These are phyloP conservation scores for Stercorarius parasiticus DNA, from an alignment of 2,113 vertebrate species.

Conservation along the genomic window DNA sequence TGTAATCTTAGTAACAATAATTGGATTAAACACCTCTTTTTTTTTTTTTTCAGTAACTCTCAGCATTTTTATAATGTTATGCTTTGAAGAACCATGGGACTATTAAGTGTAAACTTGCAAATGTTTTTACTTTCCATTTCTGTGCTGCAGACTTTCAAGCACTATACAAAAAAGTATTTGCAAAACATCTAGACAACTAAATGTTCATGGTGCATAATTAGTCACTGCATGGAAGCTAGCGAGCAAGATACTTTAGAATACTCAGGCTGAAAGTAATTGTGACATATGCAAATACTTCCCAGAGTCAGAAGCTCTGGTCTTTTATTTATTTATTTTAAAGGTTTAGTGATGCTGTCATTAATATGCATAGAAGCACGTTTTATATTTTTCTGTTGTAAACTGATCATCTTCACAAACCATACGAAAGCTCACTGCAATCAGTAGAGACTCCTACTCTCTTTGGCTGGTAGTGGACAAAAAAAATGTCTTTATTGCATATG, in stretches of 20 bases:
- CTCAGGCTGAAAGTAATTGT: background rate
- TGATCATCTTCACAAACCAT: background rate
- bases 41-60: background rate
- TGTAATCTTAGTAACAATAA: slow-evolving; percentile 8
- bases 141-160: background rate
- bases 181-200: background rate
- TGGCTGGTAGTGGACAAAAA: background rate
- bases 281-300: background rate
- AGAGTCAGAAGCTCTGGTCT: background rate
- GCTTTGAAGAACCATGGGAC: background rate
- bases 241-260: background rate
- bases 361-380: background rate
- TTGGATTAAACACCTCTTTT: background rate
- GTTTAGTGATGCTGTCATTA: background rate
- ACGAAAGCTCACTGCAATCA: background rate
- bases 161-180: background rate
- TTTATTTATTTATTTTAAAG: background rate
- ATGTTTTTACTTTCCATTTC: background rate
- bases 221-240: background rate
- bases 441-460: background rate
- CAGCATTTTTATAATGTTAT: background rate
- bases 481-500: background rate
- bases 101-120: background rate
- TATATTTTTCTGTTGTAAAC: background rate
- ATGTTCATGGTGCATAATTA: background rate